A percentile compares a stretch with the other conserved stretches of the same genome.
Conservation (phyloP, 2,888 invertebrate species). For the Lutraria lutraria region DNA sequence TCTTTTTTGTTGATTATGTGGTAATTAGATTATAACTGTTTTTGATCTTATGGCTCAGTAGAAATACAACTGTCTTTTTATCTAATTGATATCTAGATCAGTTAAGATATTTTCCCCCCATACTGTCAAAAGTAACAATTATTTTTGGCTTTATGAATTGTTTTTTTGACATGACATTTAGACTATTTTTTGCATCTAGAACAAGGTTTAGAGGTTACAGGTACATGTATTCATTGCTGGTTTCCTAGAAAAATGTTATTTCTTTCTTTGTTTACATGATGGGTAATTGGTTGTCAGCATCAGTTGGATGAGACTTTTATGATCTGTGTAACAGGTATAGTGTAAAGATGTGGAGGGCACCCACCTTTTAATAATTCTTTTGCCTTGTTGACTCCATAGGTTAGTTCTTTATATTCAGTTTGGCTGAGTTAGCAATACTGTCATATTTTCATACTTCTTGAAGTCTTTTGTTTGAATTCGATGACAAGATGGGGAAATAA, state of each 20-base stretch:
- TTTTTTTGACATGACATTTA: not conserved
- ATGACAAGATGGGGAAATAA: not conserved
- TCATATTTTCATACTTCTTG: not conserved
- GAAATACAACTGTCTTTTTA: not conserved
- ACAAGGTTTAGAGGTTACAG: not conserved
- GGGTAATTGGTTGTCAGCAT: not conserved
- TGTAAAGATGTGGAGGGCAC: not conserved
- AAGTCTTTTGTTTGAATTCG: not conserved
- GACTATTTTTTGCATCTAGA: not conserved
- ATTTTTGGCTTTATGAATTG: not conserved
- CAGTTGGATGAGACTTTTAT: not conserved
- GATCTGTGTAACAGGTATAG: not conserved
- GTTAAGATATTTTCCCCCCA: not conserved
- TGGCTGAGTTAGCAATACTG: not conserved
- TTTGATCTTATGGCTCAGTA: not conserved
- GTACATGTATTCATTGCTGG: not conserved
- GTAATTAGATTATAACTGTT: conserved; percentile 16
- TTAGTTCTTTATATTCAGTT: not conserved
- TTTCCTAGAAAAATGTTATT: not conserved
- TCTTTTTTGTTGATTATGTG: not conserved
- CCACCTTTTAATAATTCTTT: not conserved
- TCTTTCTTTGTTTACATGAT: not conserved
- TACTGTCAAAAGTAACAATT: not conserved
- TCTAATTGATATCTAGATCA: not conserved
- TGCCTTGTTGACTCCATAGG: not conserved